A percentile compares a stretch with the other conserved stretches of the same genome.
Conservation (phyloP, 2,113 vertebrate species). For the Tetraodon nigroviridis region DNA sequence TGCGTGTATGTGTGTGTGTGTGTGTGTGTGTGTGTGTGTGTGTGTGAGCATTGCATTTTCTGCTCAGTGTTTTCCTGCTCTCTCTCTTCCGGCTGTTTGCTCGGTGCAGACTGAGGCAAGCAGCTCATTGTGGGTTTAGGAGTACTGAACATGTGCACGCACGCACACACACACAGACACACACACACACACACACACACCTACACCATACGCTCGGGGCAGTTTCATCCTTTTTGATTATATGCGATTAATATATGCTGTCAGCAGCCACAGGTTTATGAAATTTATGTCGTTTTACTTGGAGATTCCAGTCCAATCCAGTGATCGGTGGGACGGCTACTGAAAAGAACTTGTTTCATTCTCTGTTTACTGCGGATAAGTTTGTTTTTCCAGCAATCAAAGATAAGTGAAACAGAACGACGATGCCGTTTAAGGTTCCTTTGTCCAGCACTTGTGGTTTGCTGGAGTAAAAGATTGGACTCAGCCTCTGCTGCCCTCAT, state of each 20-base stretch:
- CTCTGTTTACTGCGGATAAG: not conserved
- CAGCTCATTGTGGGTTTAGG: constrained; percentile 44
- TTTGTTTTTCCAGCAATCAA: no score
- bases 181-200: constrained; percentile 11
- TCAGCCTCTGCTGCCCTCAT: no score
- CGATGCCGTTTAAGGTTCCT: no score
- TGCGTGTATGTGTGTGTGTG: constrained; percentile 13
- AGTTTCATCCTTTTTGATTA: no score
- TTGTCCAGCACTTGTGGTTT: no score
- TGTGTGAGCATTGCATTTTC: constrained; percentile 29
- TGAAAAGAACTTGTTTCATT: no score
- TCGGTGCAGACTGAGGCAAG: constrained; percentile 47
- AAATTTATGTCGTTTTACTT: not conserved
- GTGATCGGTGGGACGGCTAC: no score
- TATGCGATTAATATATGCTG: constrained; percentile 20
- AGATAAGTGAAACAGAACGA: no score
- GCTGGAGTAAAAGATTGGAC: no score
- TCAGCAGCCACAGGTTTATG: constrained; percentile 25
- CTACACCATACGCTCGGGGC: no score
- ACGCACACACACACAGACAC: constrained; percentile 18
- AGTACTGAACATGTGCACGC: constrained; percentile 12
- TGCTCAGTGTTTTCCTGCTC: constrained; percentile 38
- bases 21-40: constrained; percentile 20
- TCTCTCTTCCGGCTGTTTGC: constrained; percentile 60
- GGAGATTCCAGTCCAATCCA: no score